A percentile compares a stretch with the other conserved stretches of the same genome.
Evolutionary conservation across 2,113 vertebrate genomes (phyloP).

Genomic region (Oostethus manadensis): DNA sequence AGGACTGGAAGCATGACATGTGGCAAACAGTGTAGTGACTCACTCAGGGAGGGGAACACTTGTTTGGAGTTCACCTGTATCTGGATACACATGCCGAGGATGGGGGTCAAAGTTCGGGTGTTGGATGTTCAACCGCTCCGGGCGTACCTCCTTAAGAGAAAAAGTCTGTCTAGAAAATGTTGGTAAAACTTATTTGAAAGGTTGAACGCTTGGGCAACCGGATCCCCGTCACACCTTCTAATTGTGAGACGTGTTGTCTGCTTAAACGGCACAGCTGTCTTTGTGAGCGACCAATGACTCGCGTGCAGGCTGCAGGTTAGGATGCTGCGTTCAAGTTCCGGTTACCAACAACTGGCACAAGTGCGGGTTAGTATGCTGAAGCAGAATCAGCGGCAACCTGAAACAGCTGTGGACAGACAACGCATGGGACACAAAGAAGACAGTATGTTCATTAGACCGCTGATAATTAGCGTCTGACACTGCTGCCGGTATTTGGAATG

Average conservation of each 20-base stretch:
- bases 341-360: conserved; percentile 63
- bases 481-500: no score
- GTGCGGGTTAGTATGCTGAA: conserved; percentile 32
- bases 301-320: conserved; percentile 52
- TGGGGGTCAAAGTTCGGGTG: conserved; percentile 48
- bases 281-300: conserved; percentile 46
- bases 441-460: no score
- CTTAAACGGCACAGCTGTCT: conserved; percentile 54
- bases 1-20: conserved; percentile 13
- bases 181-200: conserved; percentile 4
- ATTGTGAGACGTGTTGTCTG: conserved; percentile 46
- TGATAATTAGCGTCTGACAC: no score
- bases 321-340: conserved; percentile 54
- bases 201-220: not conserved
- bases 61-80: conserved; percentile 35
- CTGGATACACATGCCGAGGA: conserved; percentile 23
- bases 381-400: conserved; percentile 60
- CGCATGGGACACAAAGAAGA: conserved; percentile 19
- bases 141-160: conserved; percentile 11
- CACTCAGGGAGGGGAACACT: conserved; percentile 18
- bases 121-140: conserved; percentile 30
- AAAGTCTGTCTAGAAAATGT: conserved; percentile 12
- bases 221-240: conserved; percentile 1
- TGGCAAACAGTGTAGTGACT: conserved; percentile 19
- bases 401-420: conserved; percentile 41